Base-by-base conservation (phyloP, 2,113 vertebrate genomes). In the Anser brachyrhynchus region DNA sequence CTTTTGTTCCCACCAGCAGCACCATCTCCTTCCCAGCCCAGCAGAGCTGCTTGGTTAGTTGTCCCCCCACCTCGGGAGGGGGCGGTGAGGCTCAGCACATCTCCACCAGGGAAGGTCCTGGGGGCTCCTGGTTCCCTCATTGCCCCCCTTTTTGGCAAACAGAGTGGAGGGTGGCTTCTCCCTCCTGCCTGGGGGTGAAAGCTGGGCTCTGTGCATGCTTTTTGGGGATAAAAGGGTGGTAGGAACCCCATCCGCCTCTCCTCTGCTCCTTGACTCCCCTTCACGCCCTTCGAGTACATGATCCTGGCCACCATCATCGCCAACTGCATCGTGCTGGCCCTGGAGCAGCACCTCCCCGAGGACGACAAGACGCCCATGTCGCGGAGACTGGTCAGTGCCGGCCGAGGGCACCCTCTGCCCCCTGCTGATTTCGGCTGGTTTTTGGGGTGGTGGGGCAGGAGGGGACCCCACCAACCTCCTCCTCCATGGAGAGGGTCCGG, bases 351-450 rank as follows among this genome's bases (percentile, higher is more conserved):
- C 64, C 98, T 99, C 41, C 99, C 99, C 0, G 99, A 98, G 95
- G 99, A 99, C 6, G 99, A 99, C 98, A 99, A 99, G 98, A 99
- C 99, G 0, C 99, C 99, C 17, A 99, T 99, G 99, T 99, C 99
- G 37, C 98, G 99, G 96, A 98, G 99, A 97, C 98, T 99, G 98
- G 99, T 99, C 97, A 98, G 99, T 97, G 76, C 43, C 35, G 37
- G 19, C 0, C 0, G 22, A 51, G 49, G 22, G 49, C 49, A 25
- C 61, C 35, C 3, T 28, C 3, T 1, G 67, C 37, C 41, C 17
- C 16, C 35, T 54, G 77, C 18, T 13, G 26, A 8, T 44, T 84
- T 35, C 20, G 80, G 37, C 22, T 85, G 16, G 7, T 76, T 74
- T 71, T 71, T 17, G 9, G 41, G 51, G 17, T 69, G 31, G 72